Evolutionary conservation across 2,888 invertebrate species (phyloP).

Genomic region (Drosophila pullipes): DNA sequence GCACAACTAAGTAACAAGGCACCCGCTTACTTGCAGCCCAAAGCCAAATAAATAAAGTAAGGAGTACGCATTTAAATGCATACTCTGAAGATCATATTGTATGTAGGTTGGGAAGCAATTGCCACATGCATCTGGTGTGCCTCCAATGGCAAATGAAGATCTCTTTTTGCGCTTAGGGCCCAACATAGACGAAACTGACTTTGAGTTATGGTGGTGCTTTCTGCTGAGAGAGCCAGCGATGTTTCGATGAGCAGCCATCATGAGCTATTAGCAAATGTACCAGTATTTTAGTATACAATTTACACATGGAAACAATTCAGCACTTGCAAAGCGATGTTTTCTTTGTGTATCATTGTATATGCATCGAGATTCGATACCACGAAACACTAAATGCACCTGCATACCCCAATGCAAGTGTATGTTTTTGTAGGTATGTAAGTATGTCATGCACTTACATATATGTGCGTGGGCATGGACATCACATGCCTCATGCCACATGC

Average conservation of each 20-base stretch:
- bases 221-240: constrained; percentile 81
- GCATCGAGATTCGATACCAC: constrained; percentile 63
- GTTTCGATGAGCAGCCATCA: constrained; percentile 60
- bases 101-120: constrained; percentile 44
- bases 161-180: constrained; percentile 67
- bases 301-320: constrained; percentile 76
- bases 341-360: constrained; percentile 80
- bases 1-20: constrained; percentile 27
- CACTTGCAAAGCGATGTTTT: constrained; percentile 56
- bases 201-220: constrained; percentile 85
- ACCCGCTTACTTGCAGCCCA: constrained; percentile 73
- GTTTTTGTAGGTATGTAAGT: not conserved
- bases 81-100: constrained; percentile 20
- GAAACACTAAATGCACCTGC: constrained; percentile 15
- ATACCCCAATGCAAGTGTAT: constrained; percentile 2
- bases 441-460: constrained; percentile 23
- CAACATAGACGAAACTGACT: constrained; percentile 80
- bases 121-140: constrained; percentile 32
- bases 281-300: constrained; percentile 59
- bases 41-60: constrained; percentile 56
- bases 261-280: constrained; percentile 50
- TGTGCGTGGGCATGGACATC: constrained; percentile 1
- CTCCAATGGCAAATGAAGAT: constrained; percentile 28
- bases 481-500: constrained; percentile 12
- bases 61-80: constrained; percentile 27